phyloP scores from a whole-genome alignment of 2,888 invertebrate species.

The Morpho achilles region DNA sequence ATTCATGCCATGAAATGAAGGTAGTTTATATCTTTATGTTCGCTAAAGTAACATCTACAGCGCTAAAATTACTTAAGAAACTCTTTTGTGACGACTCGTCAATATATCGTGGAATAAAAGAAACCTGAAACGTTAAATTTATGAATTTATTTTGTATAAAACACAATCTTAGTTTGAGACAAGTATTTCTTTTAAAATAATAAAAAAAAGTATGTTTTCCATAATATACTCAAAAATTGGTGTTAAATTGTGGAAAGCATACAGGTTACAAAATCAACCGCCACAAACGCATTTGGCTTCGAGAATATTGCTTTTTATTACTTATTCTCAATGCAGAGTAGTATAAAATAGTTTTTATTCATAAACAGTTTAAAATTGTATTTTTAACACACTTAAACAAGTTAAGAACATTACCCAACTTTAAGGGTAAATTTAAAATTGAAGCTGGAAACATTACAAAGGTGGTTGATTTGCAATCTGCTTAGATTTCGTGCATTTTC shows the following conservation, averaged over 20 bases:
- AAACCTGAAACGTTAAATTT: no score
- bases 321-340: no score
- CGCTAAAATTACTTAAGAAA: no score
- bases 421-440: neutral
- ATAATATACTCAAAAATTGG: conserved; percentile 1
- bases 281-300: neutral
- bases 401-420: no score
- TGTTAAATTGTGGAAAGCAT: conserved; percentile 12
- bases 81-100: no score
- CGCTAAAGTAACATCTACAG: no score
- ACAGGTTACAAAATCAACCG: conserved; percentile 20
- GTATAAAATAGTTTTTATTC: no score
- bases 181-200: conserved; percentile 19
- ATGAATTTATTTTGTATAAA: conserved; percentile 1
- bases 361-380: no score
- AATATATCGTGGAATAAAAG: no score
- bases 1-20: no score
- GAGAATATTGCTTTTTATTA: neutral
- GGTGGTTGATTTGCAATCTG: conserved; percentile 20
- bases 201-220: conserved; percentile 12
- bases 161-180: conserved; percentile 10
- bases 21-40: neutral
- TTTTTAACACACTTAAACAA: no score
- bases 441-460: neutral
- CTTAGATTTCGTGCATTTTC: conserved; percentile 19